Evolutionary conservation across 92 coral and sea anemone species (phyloP).

Genomic region (Palythoa caribaeorum): DNA sequence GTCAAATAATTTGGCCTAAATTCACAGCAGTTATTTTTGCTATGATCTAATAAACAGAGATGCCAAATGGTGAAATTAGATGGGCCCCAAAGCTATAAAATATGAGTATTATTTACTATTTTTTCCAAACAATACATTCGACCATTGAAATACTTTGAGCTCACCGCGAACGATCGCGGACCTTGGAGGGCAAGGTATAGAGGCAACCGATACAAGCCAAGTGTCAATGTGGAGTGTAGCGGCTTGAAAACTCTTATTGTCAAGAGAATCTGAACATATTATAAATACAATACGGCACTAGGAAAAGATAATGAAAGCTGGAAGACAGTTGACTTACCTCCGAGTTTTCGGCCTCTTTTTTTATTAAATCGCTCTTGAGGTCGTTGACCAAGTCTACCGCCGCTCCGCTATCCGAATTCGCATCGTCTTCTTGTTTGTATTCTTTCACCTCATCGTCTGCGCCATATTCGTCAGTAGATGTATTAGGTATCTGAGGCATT

Average conservation of each 20-base stretch:
- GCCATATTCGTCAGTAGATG: constrained; percentile 96
- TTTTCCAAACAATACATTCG: constrained; percentile 91
- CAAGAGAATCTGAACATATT: constrained; percentile 24
- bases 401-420: constrained; percentile 93
- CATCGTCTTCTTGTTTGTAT: constrained; percentile 97
- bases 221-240: constrained; percentile 37
- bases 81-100: constrained; percentile 47
- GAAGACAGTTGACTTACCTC: constrained; percentile 74
- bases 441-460: constrained; percentile 99
- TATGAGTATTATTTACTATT: constrained; percentile 93
- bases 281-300: constrained; percentile 11
- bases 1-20: neutral
- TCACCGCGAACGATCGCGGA: constrained; percentile 73
- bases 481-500: constrained; percentile 98
- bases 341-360: constrained; percentile 97
- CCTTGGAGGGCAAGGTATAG: constrained; percentile 12
- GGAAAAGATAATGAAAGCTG: constrained; percentile 1
- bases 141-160: constrained; percentile 80
- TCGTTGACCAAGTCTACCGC: constrained; percentile 98
- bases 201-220: constrained; percentile 7
- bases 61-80: constrained; percentile 34
- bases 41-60: constrained; percentile 5
- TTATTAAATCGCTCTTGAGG: constrained; percentile 96
- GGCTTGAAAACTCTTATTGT: constrained; percentile 44
- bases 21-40: constrained; percentile 11